These are phyloP conservation scores for Portevinia maculata DNA, from an alignment of 2,888 invertebrate genomes.

Conservation along the genomic window DNA sequence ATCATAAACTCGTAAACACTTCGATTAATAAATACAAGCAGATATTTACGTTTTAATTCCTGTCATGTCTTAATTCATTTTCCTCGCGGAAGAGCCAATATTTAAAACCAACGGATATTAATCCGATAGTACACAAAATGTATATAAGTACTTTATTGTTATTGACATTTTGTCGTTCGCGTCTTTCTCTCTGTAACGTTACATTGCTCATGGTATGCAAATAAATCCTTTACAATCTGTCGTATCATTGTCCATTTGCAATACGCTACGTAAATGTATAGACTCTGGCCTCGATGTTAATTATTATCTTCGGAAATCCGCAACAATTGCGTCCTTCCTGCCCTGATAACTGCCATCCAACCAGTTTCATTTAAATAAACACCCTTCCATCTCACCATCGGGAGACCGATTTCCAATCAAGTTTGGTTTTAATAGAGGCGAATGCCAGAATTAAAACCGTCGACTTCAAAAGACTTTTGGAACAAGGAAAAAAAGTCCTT, in stretches of 20 bases:
- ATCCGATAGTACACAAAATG: slow-evolving; percentile 8
- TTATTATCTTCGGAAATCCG: slow-evolving; percentile 69
- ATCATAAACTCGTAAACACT: not conserved
- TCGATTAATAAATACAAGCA: slow-evolving; percentile 7
- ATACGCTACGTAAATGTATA: slow-evolving; percentile 42
- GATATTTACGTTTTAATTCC: slow-evolving; percentile 44
- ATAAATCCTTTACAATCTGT: slow-evolving; percentile 57
- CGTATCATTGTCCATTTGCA: slow-evolving; percentile 66
- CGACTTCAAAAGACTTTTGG: slow-evolving; percentile 55
- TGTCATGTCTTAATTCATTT: slow-evolving; percentile 43
- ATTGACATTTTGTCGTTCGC: not conserved
- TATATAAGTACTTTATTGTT: not conserved
- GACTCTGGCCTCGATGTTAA: slow-evolving; percentile 58
- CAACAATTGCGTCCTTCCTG: slow-evolving; percentile 51
- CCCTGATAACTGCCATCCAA: not conserved
- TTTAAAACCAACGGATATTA: slow-evolving; percentile 50
- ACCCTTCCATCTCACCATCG: slow-evolving; percentile 9
- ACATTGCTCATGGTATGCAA: slow-evolving; percentile 24
- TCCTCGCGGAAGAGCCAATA: slow-evolving; percentile 47
- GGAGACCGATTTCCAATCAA: slow-evolving; percentile 67
- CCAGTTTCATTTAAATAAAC: slow-evolving; percentile 52
- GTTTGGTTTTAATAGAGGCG: slow-evolving; percentile 51
- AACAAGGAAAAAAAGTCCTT: slow-evolving; percentile 15
- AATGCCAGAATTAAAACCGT: slow-evolving; percentile 64
- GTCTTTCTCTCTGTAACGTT: no score